Base-by-base conservation (phyloP, 2,113 vertebrate genomes). In the Corapipo altera region DNA sequence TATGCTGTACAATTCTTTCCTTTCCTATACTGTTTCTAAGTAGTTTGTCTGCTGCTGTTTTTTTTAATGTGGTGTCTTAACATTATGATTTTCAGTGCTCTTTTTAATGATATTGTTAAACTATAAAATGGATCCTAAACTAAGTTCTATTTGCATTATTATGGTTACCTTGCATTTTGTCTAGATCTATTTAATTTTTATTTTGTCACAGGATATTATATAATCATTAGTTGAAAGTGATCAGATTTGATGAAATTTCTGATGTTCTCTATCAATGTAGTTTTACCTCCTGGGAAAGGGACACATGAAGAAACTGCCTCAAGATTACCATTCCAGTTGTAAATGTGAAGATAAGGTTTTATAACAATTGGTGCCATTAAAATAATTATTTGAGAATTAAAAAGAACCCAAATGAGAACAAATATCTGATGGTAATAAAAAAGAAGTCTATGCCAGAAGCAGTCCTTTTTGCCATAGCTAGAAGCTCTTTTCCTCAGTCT, bases 321-420 rank as follows among this genome's bases (percentile, higher is more conserved):
- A 32, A 46, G 64, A 83, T n/a, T 58, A 72, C 69, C 58, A 30
- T 65, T 80, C 41, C 30, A 62, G 19, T 44, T 93, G 48, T 26
- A 89, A 93, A 91, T 16, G 27, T 67, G 46, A 91, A 18, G 33
- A 62, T 33, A 74, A 46, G 32, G 26, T 72, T 89, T 95, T 88
- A 30, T 85, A 75, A 81, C 12, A 49, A 49, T 27, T 62, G 32
- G 7, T 79, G 62, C 14, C 62, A 88, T 85, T 91, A 91, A 92
- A 91, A 89, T 76, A 94, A 83, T 87, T 82, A 61, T 73, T 79
- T 85, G 54, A 82, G 41, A 79, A 82, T 82, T 82, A 61, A 85
- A 82, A 93, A 59, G 20, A 65, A 30, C 6, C 6, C 14, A 81
- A 52, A 85, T 18, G 70, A 89, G 55, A 91, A 82, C 37, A 32